Evolutionary conservation across 1,140 invertebrate genomes (phyloP), one percentile per base, ranked within the genome.

Genomic region (Theocolax elegans): DNA sequence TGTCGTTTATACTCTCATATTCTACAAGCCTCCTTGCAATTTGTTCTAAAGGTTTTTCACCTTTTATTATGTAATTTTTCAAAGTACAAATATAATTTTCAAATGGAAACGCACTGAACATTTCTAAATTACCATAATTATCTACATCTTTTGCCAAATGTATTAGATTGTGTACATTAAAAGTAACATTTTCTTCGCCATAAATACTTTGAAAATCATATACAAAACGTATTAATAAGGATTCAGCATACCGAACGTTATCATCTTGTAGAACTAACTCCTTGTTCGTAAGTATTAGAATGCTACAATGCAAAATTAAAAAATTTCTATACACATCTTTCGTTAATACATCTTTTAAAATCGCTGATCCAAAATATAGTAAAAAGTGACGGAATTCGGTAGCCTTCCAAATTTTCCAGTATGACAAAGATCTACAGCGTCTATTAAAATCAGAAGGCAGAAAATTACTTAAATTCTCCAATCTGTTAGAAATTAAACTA

Each of bases 371-470:
- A n/a, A n/a, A n/a, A n/a, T n/a, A n/a, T n/a, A n/a, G n/a, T n/a
- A n/a, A n/a, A n/a, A n/a, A n/a, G n/a, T n/a, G n/a, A n/a, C n/a
- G n/a, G n/a, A n/a, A n/a, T n/a, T n/a, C n/a, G n/a, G n/a, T n/a
- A n/a, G n/a, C n/a, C n/a, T n/a, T n/a, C n/a, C n/a, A n/a, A n/a
- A n/a, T n/a, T n/a, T n/a, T n/a, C 25, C 73, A 62, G 44, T 73
- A 66, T 21, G 64, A 54, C 31, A 82, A 69, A 25, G n/a, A 9
- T 59, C 76, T 46, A 25, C 75, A 76, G 73, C 75, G 77, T 67
- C 80, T 74, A 38, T 66, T n/a, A n/a, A n/a, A n/a, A n/a, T n/a
- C n/a, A n/a, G n/a, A n/a, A n/a, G n/a, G n/a, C n/a, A n/a, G n/a
- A 44, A 65, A 81, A 35, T 42, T 13, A n/a, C 49, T 49, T 10